These are phyloP conservation scores for Anagrus nilaparvatae DNA, from an alignment of 1,140 invertebrate species.

Conservation along the genomic window DNA sequence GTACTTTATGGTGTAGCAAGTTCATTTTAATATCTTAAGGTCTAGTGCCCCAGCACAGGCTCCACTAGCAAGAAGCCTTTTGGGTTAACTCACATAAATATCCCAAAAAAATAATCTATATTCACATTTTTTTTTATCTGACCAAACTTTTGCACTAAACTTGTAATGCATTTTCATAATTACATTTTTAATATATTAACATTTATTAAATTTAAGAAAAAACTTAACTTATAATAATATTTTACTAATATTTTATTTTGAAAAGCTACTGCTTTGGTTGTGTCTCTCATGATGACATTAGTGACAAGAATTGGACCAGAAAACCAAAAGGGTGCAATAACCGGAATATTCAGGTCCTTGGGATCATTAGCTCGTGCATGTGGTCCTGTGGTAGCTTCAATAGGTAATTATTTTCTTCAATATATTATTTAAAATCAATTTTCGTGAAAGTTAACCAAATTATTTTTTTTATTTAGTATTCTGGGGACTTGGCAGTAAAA, in stretches of 20 bases:
- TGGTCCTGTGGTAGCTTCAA: conserved; percentile 79
- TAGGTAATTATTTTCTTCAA: conserved; percentile 42
- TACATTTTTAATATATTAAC: conserved; percentile 7
- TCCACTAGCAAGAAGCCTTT: no score
- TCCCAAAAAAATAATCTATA: no score
- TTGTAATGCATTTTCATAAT: conserved; percentile 2
- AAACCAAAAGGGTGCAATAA: conserved; percentile 82
- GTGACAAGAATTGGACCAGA: conserved; percentile 72
- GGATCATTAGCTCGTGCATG: conserved; percentile 87
- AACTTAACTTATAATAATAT: conserved; percentile 11
- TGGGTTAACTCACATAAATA: no score
- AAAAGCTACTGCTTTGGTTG: conserved; percentile 85
- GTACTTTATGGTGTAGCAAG: no score
- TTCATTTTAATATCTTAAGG: no score
- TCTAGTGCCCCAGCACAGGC: no score
- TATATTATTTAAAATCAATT: conserved; percentile 3
- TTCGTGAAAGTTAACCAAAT: conserved; percentile 1
- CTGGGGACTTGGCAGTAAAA: conserved; percentile 66
- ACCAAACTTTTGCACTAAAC: not conserved
- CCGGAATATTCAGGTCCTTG: conserved; percentile 88
- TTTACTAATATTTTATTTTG: conserved; percentile 17
- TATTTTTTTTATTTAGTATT: conserved; percentile 53
- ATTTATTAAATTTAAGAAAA: no score
- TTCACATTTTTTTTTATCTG: conserved; percentile 1
- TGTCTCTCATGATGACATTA: conserved; percentile 86